phyloP scores from a whole-genome alignment of 2,888 invertebrate species.

The Lasius platythorax region DNA sequence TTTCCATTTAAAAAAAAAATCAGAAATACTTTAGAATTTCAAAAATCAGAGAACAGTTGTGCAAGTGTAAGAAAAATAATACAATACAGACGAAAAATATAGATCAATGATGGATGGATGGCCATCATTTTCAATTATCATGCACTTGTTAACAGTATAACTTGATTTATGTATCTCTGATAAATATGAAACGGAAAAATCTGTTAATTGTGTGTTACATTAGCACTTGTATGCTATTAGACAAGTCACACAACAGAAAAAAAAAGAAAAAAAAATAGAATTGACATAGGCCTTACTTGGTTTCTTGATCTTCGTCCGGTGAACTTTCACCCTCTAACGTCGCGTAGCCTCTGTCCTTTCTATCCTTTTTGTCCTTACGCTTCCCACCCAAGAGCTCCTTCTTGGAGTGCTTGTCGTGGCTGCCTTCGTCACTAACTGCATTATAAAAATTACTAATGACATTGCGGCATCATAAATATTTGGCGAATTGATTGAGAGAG shows the following conservation, averaged over 20 bases:
- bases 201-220: slow-evolving; percentile 8
- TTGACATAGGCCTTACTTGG: slow-evolving; percentile 88
- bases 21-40: no score
- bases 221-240: background rate
- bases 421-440: slow-evolving; percentile 92
- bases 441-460: slow-evolving; percentile 1
- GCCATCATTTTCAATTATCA: slow-evolving; percentile 18
- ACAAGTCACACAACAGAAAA: background rate
- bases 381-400: slow-evolving; percentile 93
- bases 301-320: slow-evolving; percentile 94
- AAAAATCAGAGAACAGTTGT: background rate
- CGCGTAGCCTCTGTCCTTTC: slow-evolving; percentile 96
- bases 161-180: background rate
- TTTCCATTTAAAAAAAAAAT: slow-evolving; percentile 62
- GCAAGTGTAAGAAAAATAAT: background rate
- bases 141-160: background rate
- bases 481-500: background rate
- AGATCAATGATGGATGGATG: background rate
- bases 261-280: background rate
- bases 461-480: background rate
- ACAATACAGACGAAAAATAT: background rate
- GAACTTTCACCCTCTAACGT: slow-evolving; percentile 97
- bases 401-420: slow-evolving; percentile 92
- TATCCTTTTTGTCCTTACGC: slow-evolving; percentile 94
- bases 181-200: background rate